Percentiles rank a stretch among this genome's conserved stretches.
These are phyloP conservation scores for Miltochrista miniata DNA, from an alignment of 2,888 invertebrate genomes.

Conservation along the genomic window DNA sequence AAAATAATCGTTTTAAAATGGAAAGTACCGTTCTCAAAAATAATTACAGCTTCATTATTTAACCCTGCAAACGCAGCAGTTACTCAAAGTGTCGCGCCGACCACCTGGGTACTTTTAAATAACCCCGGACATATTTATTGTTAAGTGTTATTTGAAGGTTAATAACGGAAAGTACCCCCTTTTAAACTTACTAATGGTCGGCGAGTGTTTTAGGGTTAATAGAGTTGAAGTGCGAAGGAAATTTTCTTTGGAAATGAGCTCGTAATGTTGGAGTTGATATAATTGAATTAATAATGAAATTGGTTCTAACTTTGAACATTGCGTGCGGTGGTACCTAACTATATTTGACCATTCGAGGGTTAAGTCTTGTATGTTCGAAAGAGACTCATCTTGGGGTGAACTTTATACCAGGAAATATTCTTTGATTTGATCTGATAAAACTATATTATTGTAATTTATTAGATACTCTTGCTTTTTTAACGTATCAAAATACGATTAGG, in stretches of 20 bases:
- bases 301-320: too few species aligned
- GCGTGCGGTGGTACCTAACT: too few species aligned
- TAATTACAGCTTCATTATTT: constrained; percentile 11
- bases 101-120: constrained; percentile 45
- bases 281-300: background rate
- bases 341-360: too few species aligned
- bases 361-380: too few species aligned
- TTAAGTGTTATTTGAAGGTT: constrained; percentile 38
- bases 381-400: too few species aligned
- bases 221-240: constrained; percentile 7
- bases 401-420: too few species aligned
- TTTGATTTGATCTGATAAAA: too few species aligned
- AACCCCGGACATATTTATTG: constrained; percentile 43
- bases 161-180: constrained; percentile 45
- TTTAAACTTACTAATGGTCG: constrained; percentile 42
- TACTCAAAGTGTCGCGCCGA: constrained; percentile 22
- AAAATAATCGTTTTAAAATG: background rate
- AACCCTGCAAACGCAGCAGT: constrained; percentile 6
- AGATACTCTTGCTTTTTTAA: too few species aligned
- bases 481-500: too few species aligned
- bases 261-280: background rate
- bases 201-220: constrained; percentile 28
- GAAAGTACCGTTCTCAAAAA: constrained; percentile 1
- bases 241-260: constrained; percentile 1
- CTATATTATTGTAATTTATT: too few species aligned